Evolutionary conservation across 2,888 invertebrate species (phyloP).

Genomic region (Carterocephalus palaemon): DNA sequence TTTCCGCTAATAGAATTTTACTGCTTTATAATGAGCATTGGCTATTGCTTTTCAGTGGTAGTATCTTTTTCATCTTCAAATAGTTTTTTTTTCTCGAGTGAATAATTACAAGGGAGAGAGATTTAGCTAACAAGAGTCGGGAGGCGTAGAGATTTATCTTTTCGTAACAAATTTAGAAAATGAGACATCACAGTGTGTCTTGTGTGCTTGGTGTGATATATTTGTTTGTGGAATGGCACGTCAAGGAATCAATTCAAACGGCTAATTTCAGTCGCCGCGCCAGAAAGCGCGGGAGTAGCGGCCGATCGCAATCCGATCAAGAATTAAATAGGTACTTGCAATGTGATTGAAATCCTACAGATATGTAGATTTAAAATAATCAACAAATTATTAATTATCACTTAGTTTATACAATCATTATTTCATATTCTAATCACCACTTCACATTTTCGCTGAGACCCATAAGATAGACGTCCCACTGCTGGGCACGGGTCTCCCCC

Average conservation of each 20-base stretch:
- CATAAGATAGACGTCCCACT: too few species aligned
- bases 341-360: too few species aligned
- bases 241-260: conserved; percentile 61
- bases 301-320: conserved; percentile 47
- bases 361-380: too few species aligned
- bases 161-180: conserved; percentile 76
- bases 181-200: conserved; percentile 68
- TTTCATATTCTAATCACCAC: too few species aligned
- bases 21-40: conserved; percentile 74
- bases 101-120: conserved; percentile 71
- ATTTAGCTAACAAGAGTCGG: conserved; percentile 72
- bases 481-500: too few species aligned
- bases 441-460: too few species aligned
- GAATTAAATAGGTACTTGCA: conserved; percentile 66
- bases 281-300: conserved; percentile 1
- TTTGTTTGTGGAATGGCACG: conserved; percentile 48
- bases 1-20: conserved; percentile 67
- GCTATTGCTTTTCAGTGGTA: conserved; percentile 64
- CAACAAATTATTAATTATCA: too few species aligned
- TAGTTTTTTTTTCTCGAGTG: conserved; percentile 53
- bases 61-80: conserved; percentile 65
- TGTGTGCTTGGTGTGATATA: conserved; percentile 44
- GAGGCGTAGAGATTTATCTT: conserved; percentile 73
- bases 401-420: too few species aligned
- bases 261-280: conserved; percentile 64